Percentiles rank a stretch among this genome's conserved stretches.
These are phyloP conservation scores for Enteromius trimaculatus DNA, from an alignment of 2,797 vertebrate genomes.

Conservation along the genomic window DNA sequence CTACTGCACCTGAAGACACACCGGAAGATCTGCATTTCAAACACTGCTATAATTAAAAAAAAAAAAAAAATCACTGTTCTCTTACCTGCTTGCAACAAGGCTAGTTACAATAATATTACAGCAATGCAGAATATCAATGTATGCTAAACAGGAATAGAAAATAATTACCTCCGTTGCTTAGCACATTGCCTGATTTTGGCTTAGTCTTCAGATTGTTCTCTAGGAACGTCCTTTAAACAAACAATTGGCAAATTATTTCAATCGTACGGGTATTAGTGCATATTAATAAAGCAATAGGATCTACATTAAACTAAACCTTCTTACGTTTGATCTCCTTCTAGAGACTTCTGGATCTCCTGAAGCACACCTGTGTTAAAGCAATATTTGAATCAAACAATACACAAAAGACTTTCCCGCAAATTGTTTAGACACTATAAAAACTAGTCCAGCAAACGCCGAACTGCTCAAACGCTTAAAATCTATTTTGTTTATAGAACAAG, in stretches of 20 bases:
- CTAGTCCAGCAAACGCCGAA: neutral
- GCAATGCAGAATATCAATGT: neutral
- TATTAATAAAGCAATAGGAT: neutral
- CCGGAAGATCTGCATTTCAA: neutral
- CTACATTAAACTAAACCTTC: conserved; percentile 62
- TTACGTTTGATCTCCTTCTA: conserved; percentile 90
- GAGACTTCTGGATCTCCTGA: conserved; percentile 94
- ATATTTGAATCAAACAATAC: conserved; percentile 36
- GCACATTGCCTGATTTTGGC: conserved; percentile 63
- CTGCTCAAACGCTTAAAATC: neutral
- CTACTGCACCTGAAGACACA: no score
- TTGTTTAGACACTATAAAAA: neutral
- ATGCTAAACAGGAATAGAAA: conserved; percentile 11
- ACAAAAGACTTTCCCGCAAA: neutral
- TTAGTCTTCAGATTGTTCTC: conserved; percentile 77
- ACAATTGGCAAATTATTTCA: conserved; percentile 26
- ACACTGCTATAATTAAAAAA: no score
- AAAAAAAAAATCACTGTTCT: neutral
- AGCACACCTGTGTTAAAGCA: conserved; percentile 83
- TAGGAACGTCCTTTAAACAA: conserved; percentile 69
- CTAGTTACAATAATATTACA: neutral
- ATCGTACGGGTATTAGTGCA: neutral
- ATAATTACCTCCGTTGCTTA: conserved; percentile 70
- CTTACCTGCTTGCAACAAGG: neutral
- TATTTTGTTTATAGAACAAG: neutral